Evolutionary conservation across 1,140 invertebrate species (phyloP).

Genomic region (Oncopodura yosiiana): DNA sequence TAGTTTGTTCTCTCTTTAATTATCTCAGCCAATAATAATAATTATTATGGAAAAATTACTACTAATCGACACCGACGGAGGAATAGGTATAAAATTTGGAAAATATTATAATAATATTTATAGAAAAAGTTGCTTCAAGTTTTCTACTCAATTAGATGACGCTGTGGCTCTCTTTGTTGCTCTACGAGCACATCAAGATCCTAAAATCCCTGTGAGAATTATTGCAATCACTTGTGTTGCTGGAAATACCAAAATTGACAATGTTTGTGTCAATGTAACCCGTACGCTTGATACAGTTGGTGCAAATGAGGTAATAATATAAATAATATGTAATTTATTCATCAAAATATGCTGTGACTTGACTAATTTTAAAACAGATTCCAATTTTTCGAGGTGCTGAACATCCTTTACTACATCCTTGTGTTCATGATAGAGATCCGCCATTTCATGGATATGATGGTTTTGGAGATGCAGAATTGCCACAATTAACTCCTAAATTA

Average conservation of each 20-base stretch:
- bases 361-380: constrained; percentile 33
- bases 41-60: constrained; percentile 21
- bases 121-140: too few species aligned
- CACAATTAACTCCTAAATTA: constrained; percentile 26
- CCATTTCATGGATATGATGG: constrained; percentile 53
- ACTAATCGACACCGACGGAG: constrained; percentile 26
- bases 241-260: constrained; percentile 34
- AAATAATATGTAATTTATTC: not conserved
- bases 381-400: constrained; percentile 38
- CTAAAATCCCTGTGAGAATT: constrained; percentile 8
- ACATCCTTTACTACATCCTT: constrained; percentile 35
- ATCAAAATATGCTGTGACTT: not conserved
- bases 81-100: too few species aligned
- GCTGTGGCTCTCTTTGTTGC: constrained; percentile 23
- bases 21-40: too few species aligned
- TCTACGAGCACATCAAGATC: constrained; percentile 13
- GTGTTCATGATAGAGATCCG: constrained; percentile 27
- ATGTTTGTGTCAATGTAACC: constrained; percentile 33
- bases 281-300: constrained; percentile 17
- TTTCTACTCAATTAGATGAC: too few species aligned
- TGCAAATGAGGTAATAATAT: constrained; percentile 1
- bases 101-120: too few species aligned
- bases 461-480: constrained; percentile 48
- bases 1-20: too few species aligned
- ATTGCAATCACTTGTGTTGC: constrained; percentile 33